These are phyloP conservation scores for Heterodera schachtii DNA, from an alignment of 1,140 invertebrate genomes.

Conservation along the genomic window DNA sequence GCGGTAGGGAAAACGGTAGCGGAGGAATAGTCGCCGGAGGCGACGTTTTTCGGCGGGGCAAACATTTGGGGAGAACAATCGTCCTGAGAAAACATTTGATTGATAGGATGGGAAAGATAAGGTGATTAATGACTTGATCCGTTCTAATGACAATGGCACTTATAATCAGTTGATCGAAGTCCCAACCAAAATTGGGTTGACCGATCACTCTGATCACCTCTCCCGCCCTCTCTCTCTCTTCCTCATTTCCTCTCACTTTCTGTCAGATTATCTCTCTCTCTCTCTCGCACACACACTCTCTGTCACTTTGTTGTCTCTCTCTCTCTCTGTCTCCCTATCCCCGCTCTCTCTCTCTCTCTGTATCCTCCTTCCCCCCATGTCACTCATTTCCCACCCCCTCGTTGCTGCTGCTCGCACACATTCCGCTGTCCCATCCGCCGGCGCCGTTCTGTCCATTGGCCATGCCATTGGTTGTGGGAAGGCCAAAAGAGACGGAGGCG, in stretches of 20 bases:
- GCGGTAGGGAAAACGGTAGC: not conserved
- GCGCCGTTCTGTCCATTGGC: not conserved
- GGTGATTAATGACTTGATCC: not conserved
- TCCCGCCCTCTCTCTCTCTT: no score
- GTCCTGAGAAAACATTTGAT: not conserved
- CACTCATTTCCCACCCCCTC: not conserved
- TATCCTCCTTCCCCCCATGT: not conserved
- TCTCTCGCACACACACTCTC: no score
- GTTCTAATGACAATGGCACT: not conserved
- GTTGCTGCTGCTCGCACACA: constrained; percentile 8
- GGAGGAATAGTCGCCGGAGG: not conserved
- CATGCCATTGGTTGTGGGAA: not conserved
- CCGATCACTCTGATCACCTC: no score
- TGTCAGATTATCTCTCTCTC: no score
- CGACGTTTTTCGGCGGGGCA: not conserved
- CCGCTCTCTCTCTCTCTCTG: no score
- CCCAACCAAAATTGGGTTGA: no score
- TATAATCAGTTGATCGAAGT: no score
- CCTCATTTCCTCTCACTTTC: no score
- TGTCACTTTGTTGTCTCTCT: no score
- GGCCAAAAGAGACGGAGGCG: not conserved
- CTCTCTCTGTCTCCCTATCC: no score
- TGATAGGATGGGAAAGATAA: no score
- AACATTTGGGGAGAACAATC: not conserved
- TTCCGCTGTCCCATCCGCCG: not conserved